phyloP scores from a whole-genome alignment of 2,113 vertebrate genomes.

The Serinus canaria region DNA sequence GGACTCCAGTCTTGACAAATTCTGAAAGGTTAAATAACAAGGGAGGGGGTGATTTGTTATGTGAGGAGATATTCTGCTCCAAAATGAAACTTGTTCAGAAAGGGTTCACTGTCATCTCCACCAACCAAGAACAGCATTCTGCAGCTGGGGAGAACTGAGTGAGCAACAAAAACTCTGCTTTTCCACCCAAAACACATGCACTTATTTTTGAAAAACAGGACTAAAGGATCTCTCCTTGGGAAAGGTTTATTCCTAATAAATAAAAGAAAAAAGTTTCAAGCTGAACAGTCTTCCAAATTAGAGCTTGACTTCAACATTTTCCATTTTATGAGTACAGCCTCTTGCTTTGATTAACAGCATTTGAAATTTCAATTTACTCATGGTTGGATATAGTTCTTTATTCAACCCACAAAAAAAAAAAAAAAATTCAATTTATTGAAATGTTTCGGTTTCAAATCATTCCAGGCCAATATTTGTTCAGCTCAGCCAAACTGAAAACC shows the following conservation, averaged over 20 bases:
- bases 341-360: constrained; percentile 4
- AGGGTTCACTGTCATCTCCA: background rate
- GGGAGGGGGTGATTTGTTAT: background rate
- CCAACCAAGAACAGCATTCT: background rate
- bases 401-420: background rate
- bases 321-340: background rate
- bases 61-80: background rate
- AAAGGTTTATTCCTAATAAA: constrained; percentile 8
- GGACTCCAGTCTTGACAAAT: background rate
- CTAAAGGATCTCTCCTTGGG: background rate
- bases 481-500: constrained; percentile 7
- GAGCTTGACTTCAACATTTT: background rate
- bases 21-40: background rate
- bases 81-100: background rate
- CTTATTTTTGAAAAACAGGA: background rate
- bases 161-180: background rate
- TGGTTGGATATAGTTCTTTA: background rate
- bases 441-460: constrained; percentile 1
- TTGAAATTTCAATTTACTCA: background rate
- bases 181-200: background rate
- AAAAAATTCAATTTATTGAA: background rate
- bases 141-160: background rate
- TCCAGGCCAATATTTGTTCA: constrained; percentile 32
- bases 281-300: constrained; percentile 3
- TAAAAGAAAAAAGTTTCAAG: constrained; percentile 1